Evolutionary conservation across 30 jellyfish, hydroid and myxozoan genomes (phyloP), one percentile per base, ranked within the genome.

Genomic region (Cassiopea xamachana): DNA sequence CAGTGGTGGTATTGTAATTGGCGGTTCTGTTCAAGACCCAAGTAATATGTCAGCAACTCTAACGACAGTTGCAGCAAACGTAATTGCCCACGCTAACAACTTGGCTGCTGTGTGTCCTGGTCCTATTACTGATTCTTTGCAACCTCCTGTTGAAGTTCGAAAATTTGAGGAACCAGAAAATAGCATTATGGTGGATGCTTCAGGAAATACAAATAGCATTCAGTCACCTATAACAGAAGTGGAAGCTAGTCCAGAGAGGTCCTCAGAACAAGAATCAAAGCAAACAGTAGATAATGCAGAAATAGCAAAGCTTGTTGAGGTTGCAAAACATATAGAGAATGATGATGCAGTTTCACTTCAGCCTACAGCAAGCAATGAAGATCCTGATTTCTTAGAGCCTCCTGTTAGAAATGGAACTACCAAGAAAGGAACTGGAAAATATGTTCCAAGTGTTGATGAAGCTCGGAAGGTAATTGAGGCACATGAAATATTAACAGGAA

Each of bases 401-500:
- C 7, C 50, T 1, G 55, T 71, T 8, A 71, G 80, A 71, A 64
- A 64, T 64, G 74, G 74, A 9, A 17, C 73, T 47, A 48, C 46
- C 7, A 82, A 50, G 49, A 51, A 77, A 69, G 77, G 82, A 46
- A 51, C 74, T 19, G 84, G 84, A 2, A 84, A 79, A 55, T 84
- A 69, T 84, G 92, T 84, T 43, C 76, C 92, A 8, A 84, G 77
- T 7, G 16, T 84, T 46, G 92, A 84, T 14, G 92, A 84, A 39
- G 92, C 92, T 7, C 82, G 92, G 62, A 84, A 84, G 17, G 92
- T 84, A 1, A 84, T 84, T 67, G 92, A 84, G 46, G 92, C 92
- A 69, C 92, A 84, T 84, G 92, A 84, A 71, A 84, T 84, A n/a
- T 49, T 84, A 84, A 84, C 92, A 16, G 92, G 92, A 49, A 84